These are phyloP conservation scores for Camponotus vicinus DNA, from an alignment of 1,140 invertebrate species.

Conservation along the genomic window DNA sequence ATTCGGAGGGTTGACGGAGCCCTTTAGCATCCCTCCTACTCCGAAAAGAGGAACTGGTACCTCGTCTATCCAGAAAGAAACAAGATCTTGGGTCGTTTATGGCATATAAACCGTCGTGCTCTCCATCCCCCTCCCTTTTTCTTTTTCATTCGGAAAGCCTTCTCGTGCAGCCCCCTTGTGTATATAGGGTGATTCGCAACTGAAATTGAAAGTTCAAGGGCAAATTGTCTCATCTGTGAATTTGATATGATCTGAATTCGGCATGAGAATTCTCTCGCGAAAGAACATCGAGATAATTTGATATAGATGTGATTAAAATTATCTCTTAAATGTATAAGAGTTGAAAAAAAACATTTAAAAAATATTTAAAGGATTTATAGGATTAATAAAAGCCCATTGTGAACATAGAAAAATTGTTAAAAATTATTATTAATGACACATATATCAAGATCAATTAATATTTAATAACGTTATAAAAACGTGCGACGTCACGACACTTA, in stretches of 20 bases:
- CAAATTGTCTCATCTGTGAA: background rate
- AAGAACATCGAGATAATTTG: background rate
- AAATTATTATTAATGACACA: no score
- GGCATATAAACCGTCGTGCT: slow-evolving; percentile 47
- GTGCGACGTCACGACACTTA: no score
- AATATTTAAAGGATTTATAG: no score
- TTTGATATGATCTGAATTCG: background rate
- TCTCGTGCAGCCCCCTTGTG: slow-evolving; percentile 25
- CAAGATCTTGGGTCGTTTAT: slow-evolving; percentile 37
- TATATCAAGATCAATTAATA: no score
- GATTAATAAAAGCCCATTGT: no score
- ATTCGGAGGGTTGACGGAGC: slow-evolving; percentile 58
- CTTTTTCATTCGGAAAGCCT: slow-evolving; percentile 45
- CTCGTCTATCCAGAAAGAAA: slow-evolving; percentile 14
- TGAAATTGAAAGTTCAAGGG: slow-evolving; percentile 21
- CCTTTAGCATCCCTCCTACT: slow-evolving; percentile 48
- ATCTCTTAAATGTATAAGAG: no score
- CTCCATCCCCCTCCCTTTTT: slow-evolving; percentile 42
- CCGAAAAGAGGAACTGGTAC: slow-evolving; percentile 48
- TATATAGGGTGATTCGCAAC: slow-evolving; percentile 5
- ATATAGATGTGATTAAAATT: background rate
- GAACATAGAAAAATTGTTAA: no score
- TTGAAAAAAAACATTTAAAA: no score
- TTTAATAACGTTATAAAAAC: no score
- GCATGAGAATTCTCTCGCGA: no score